Evolutionary conservation across 2,797 vertebrate genomes (phyloP).

Genomic region (Astyanax mexicanus): DNA sequence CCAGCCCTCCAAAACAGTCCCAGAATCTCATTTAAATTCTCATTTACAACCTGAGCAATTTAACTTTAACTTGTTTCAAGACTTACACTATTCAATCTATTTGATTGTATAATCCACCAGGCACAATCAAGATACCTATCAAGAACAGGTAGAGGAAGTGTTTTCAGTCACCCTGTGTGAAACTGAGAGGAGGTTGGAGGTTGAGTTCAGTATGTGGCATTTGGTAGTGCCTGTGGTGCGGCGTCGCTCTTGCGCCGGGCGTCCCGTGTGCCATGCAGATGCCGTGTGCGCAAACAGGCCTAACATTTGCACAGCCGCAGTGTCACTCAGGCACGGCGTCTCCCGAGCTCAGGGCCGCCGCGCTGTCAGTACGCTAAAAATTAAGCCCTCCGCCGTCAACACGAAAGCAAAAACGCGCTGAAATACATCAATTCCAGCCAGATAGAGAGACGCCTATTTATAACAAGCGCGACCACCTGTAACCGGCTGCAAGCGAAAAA

Average conservation of each 20-base stretch:
- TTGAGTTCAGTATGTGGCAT: not conserved
- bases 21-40: no score
- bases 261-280: slow-evolving; percentile 25
- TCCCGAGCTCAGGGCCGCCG: slow-evolving; percentile 74
- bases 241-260: not conserved
- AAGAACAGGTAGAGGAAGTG: not conserved
- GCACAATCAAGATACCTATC: not conserved
- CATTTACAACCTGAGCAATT: not conserved
- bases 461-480: slow-evolving; percentile 59
- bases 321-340: slow-evolving; percentile 74
- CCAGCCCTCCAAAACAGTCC: no score
- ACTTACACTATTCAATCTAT: not conserved
- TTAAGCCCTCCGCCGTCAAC: slow-evolving; percentile 75
- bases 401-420: slow-evolving; percentile 78
- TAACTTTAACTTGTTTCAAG: no score
- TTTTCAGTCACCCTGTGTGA: not conserved
- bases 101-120: not conserved
- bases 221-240: slow-evolving; percentile 1
- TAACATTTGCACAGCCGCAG: slow-evolving; percentile 82
- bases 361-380: slow-evolving; percentile 80
- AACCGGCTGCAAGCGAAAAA: slow-evolving; percentile 12
- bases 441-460: slow-evolving; percentile 82
- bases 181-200: not conserved
- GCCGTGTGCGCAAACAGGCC: slow-evolving; percentile 76
- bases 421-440: slow-evolving; percentile 83